Percentiles rank a stretch among this genome's conserved stretches.
Evolutionary conservation across 2,888 invertebrate genomes (phyloP).

Genomic region (Nyleta sp.): DNA sequence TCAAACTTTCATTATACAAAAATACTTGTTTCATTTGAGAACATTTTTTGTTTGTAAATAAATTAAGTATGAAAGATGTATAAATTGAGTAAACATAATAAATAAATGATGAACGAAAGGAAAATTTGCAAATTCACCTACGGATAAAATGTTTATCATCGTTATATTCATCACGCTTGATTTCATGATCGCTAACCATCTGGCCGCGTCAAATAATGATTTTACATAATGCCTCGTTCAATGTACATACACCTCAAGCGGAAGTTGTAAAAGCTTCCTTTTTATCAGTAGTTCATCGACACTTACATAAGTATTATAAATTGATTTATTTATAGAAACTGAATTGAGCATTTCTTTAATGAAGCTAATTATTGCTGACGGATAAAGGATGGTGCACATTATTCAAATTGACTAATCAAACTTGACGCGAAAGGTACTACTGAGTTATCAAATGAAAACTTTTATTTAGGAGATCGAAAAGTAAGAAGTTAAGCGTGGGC

Average conservation of each 20-base stretch:
- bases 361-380: constrained; percentile 28
- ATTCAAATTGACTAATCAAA: constrained; percentile 10
- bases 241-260: constrained; percentile 25
- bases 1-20: no score
- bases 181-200: constrained; percentile 34
- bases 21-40: no score
- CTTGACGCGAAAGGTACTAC: not conserved
- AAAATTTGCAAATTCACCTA: not conserved
- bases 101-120: not conserved
- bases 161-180: constrained; percentile 12
- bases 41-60: no score
- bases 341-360: constrained; percentile 25
- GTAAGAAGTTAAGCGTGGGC: not conserved
- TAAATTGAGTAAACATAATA: no score
- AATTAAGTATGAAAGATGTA: no score
- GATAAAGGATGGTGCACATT: not conserved
- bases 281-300: constrained; percentile 48
- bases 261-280: constrained; percentile 52
- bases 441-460: constrained; percentile 6
- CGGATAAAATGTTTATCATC: constrained; percentile 1
- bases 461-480: constrained; percentile 1
- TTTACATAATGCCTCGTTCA: constrained; percentile 43
- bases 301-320: constrained; percentile 32
- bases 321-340: constrained; percentile 43
- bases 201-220: constrained; percentile 44